Percentiles rank a stretch among this genome's conserved stretches.
phyloP scores from a whole-genome alignment of 1,140 invertebrate species.

The Fragariocoptes setiger region DNA sequence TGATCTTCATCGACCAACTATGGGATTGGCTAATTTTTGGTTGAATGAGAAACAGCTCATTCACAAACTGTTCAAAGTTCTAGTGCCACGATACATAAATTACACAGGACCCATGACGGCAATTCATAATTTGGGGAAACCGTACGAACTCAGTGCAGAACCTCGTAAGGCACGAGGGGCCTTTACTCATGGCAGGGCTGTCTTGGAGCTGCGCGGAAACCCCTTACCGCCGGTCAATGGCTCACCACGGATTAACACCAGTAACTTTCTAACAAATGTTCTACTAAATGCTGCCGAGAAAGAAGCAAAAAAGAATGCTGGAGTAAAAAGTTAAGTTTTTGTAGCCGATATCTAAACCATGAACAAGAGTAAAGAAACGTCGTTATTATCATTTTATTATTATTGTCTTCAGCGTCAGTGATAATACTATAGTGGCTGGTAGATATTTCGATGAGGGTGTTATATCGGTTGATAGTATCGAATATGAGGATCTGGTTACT shows the following conservation, averaged over 20 bases:
- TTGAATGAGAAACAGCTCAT: conserved; percentile 53
- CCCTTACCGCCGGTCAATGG: background rate
- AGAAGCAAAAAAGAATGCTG: background rate
- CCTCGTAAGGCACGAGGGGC: background rate
- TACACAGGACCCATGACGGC: conserved; percentile 33
- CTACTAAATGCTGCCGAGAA: background rate
- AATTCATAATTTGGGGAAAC: conserved; percentile 30
- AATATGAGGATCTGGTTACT: no score
- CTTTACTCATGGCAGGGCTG: background rate
- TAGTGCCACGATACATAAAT: conserved; percentile 44
- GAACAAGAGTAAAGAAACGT: no score
- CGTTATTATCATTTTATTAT: no score
- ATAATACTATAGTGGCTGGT: no score
- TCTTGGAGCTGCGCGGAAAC: background rate
- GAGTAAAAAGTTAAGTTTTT: no score
- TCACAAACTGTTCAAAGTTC: conserved; percentile 70
- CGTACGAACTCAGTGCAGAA: conserved; percentile 20
- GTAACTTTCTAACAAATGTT: background rate
- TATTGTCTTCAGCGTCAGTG: no score
- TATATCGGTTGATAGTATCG: no score
- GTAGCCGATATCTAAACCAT: no score
- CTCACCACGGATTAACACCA: background rate
- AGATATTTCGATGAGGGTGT: no score
- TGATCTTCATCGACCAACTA: conserved; percentile 42
- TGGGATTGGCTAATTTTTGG: conserved; percentile 66